Percentiles rank a stretch among this genome's conserved stretches.
These are phyloP conservation scores for Eupithecia subumbrata DNA, from an alignment of 2,888 invertebrate species.

Conservation along the genomic window DNA sequence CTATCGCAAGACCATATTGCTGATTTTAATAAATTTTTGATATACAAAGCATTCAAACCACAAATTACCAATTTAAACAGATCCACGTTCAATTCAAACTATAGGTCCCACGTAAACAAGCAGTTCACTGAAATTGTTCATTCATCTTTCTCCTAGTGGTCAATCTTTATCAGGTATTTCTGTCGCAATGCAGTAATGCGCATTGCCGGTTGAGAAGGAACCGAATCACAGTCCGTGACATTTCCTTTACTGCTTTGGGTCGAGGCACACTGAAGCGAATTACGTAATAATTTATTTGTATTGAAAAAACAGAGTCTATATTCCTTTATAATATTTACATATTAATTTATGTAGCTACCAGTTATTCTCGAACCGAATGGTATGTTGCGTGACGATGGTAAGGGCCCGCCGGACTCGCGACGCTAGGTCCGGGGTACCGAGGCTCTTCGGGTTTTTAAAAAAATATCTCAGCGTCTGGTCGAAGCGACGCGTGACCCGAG, in stretches of 20 bases:
- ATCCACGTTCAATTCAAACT: neutral
- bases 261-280: neutral
- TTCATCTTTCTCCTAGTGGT: neutral
- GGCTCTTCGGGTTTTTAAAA: too few relatives aligned
- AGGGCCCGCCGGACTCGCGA: too few relatives aligned
- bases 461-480: too few relatives aligned
- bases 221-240: conserved; percentile 10
- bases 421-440: too few relatives aligned
- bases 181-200: conserved; percentile 23
- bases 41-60: neutral
- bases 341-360: too few relatives aligned
- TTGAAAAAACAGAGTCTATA: too few relatives aligned
- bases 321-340: too few relatives aligned
- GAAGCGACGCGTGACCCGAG: too few relatives aligned
- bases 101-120: neutral
- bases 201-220: conserved; percentile 7
- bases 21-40: too few relatives aligned
- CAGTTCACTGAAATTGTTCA: neutral
- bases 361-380: too few relatives aligned
- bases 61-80: neutral
- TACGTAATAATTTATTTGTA: too few relatives aligned
- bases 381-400: too few relatives aligned
- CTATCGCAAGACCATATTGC: neutral
- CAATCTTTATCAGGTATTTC: neutral
- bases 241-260: conserved; percentile 12